Evolutionary conservation across 1,140 invertebrate species (phyloP), one percentile per base, ranked within the genome.

Genomic region (Bombus waltoni): DNA sequence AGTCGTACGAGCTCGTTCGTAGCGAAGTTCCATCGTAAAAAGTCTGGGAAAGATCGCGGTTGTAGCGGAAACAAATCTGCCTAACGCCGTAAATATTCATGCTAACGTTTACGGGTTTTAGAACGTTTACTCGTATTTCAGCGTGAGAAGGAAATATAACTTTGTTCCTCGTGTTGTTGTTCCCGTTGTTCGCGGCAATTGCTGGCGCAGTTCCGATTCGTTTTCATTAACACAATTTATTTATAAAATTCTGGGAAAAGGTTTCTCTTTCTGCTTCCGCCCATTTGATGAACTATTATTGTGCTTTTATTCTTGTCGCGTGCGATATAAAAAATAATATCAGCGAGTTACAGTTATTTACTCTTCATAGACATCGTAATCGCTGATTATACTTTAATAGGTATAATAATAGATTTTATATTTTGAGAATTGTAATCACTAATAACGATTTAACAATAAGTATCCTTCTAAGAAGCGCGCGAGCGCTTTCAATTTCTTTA

Each of bases 1-100:
- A 85, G 73, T 59, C 42, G 75, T 18, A 18, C 81, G 62, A 44
- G 59, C 65, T 38, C 18, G 13, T 25, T 35, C 42, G 57, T 59
- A 35, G 68, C 68, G 38, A 62, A 74, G 80, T 87, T 77, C 57
- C 22, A 44, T 65, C 40, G 73, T 68, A 72, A 86, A 89, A 79
- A 81, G 44, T 70, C 40, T n/a, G 32, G 40, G 83, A 71, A 71
- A 40, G 35, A 80, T 85, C 38, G 53, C 25, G 40, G 32, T n/a
- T 44, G 11, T 13, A 44, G 53, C 38, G 40, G 68, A 65, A 85
- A 59, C 57, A 47, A 85, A 72, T 73, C 38, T 59, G 65, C 57
- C 8, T 32, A n/a, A 28, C 73, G 35, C 35, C 47, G 47, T 83
- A 59, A 76, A 83, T 83, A 65, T 75, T 75, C 72, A 66, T 53